phyloP scores from a whole-genome alignment of 1,140 invertebrate genomes.

The Adelges cooleyi region DNA sequence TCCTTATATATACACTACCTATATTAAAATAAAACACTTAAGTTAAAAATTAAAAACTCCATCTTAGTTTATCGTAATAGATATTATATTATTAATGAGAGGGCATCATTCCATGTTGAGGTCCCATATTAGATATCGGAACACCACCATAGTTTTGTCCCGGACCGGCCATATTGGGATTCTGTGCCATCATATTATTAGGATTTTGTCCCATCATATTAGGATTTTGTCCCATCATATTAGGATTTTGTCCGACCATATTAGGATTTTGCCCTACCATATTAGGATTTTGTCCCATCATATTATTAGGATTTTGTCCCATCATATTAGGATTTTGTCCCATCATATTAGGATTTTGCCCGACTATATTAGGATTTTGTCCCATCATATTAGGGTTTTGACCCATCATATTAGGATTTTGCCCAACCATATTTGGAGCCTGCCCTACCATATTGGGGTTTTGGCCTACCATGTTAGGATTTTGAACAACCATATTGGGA shows the following conservation, averaged over 20 bases:
- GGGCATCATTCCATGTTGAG: conserved; percentile 22
- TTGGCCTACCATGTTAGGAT: background rate
- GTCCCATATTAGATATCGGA: conserved; percentile 20
- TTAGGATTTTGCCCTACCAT: conserved; percentile 7
- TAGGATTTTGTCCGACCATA: conserved; percentile 10
- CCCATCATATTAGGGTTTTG: conserved; percentile 2
- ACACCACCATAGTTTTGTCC: conserved; percentile 20
- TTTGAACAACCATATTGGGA: conserved; percentile 11
- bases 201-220: background rate
- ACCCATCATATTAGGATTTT: conserved; percentile 1
- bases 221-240: conserved; percentile 11
- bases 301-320: background rate
- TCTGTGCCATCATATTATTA: background rate
- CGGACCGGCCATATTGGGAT: background rate
- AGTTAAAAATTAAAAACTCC: too few species aligned
- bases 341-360: conserved; percentile 5
- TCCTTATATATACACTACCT: too few species aligned
- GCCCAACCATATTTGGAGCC: conserved; percentile 11
- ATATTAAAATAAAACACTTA: too few species aligned
- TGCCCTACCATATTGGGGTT: conserved; percentile 5
- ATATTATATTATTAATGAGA: conserved; percentile 20
- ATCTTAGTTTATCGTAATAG: background rate
- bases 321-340: conserved; percentile 1
- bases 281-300: conserved; percentile 7
- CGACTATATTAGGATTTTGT: conserved; percentile 1